These are phyloP conservation scores for Leptoteleia sp. DNA, from an alignment of 1,140 invertebrate species.

Conservation along the genomic window DNA sequence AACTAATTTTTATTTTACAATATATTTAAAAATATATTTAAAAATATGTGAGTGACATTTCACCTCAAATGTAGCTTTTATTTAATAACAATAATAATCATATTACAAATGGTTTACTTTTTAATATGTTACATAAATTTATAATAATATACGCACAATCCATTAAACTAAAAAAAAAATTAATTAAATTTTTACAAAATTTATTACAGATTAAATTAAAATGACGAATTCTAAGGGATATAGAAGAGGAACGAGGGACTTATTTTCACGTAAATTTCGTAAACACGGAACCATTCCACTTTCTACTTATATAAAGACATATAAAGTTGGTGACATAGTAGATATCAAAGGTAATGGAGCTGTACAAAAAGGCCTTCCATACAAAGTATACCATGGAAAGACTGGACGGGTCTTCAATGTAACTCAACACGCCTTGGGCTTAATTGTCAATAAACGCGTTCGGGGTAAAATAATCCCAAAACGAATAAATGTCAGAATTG, in stretches of 20 bases:
- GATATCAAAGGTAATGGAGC: slow-evolving; percentile 99
- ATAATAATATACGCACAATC: too few species aligned
- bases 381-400: slow-evolving; percentile 99
- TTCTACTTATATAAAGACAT: slow-evolving; percentile 98
- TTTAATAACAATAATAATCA: too few species aligned
- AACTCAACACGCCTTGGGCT: slow-evolving; percentile 96
- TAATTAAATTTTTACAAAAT: too few species aligned
- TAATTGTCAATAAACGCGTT: slow-evolving; percentile 99
- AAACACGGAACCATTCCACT: slow-evolving; percentile 97
- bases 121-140: too few species aligned
- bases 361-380: slow-evolving; percentile 99
- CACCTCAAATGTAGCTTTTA: too few species aligned
- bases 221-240: slow-evolving; percentile 99
- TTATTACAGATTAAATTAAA: slow-evolving; percentile 72
- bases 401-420: slow-evolving; percentile 99
- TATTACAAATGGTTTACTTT: too few species aligned
- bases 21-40: too few species aligned
- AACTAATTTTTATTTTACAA: too few species aligned
- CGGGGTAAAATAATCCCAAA: slow-evolving; percentile 96
- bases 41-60: too few species aligned
- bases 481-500: slow-evolving; percentile 97
- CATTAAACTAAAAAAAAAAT: too few species aligned
- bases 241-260: slow-evolving; percentile 97
- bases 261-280: slow-evolving; percentile 97
- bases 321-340: slow-evolving; percentile 99